Evolutionary conservation across 2,888 invertebrate species (phyloP).

Genomic region (Unio delphinus): DNA sequence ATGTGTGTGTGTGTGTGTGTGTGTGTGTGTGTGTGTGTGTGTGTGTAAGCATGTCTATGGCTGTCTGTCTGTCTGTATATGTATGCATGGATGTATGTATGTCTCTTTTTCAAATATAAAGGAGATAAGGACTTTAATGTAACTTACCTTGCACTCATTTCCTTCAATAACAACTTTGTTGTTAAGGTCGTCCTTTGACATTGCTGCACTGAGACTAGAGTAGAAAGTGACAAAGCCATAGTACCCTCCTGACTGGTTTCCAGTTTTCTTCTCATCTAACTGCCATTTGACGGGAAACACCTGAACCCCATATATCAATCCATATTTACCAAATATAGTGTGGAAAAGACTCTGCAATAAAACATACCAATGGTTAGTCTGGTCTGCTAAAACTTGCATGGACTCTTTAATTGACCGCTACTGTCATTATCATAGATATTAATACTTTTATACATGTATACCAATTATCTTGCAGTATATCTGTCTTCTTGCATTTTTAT

Average conservation of each 20-base stretch:
- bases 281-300: conserved; percentile 36
- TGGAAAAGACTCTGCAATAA: conserved; percentile 39
- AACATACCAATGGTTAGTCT: background rate
- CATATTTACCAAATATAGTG: conserved; percentile 44
- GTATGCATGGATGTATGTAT: too few relatives aligned
- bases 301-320: conserved; percentile 49
- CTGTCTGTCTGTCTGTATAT: too few relatives aligned
- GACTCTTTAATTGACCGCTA: too few relatives aligned
- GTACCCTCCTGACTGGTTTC: conserved; percentile 14
- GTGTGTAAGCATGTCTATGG: too few relatives aligned
- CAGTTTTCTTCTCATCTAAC: background rate
- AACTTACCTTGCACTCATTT: conserved; percentile 47
- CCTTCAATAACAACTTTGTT: conserved; percentile 37
- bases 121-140: background rate
- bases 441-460: too few relatives aligned
- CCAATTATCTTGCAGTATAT: too few relatives aligned
- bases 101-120: too few relatives aligned
- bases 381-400: too few relatives aligned
- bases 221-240: conserved; percentile 62
- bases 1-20: too few relatives aligned
- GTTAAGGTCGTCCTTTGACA: conserved; percentile 38
- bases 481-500: too few relatives aligned
- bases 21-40: too few relatives aligned
- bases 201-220: conserved; percentile 35
- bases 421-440: too few relatives aligned